These are phyloP conservation scores for Stenotaenia linearis DNA, from an alignment of 2,888 invertebrate species.

Conservation along the genomic window DNA sequence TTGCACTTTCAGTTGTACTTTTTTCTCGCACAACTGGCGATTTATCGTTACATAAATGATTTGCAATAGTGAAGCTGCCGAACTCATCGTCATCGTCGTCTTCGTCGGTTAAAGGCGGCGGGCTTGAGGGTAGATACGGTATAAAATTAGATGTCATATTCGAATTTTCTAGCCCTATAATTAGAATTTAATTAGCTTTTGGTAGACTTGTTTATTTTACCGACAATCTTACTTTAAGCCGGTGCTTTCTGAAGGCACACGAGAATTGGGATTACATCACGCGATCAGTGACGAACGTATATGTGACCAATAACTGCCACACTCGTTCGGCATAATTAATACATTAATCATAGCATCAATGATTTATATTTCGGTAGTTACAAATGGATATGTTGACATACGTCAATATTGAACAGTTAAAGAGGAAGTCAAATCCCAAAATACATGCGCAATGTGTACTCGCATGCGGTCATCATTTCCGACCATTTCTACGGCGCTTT, in stretches of 20 bases:
- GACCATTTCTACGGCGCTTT: too few relatives aligned
- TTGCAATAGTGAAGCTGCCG: neutral
- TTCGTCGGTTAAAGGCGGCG: conserved; percentile 20
- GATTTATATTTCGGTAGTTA: too few relatives aligned
- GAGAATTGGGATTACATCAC: neutral
- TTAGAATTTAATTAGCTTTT: neutral
- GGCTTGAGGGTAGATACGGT: conserved; percentile 28
- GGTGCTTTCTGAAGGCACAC: neutral
- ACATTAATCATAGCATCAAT: too few relatives aligned
- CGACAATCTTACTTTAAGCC: neutral
- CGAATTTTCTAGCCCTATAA: neutral
- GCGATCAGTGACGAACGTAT: neutral
- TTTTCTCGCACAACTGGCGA: neutral
- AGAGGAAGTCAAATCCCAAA: too few relatives aligned
- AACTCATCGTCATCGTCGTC: neutral
- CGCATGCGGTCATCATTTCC: too few relatives aligned
- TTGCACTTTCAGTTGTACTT: neutral
- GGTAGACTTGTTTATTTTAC: neutral
- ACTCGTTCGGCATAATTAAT: too few relatives aligned
- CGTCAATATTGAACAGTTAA: too few relatives aligned
- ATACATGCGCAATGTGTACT: too few relatives aligned
- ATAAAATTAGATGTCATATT: conserved; percentile 27
- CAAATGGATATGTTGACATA: too few relatives aligned
- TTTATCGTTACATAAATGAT: neutral
- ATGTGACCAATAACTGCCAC: neutral